These are phyloP conservation scores for Oeneis ivallda DNA, from an alignment of 2,888 invertebrate genomes.

Conservation along the genomic window DNA sequence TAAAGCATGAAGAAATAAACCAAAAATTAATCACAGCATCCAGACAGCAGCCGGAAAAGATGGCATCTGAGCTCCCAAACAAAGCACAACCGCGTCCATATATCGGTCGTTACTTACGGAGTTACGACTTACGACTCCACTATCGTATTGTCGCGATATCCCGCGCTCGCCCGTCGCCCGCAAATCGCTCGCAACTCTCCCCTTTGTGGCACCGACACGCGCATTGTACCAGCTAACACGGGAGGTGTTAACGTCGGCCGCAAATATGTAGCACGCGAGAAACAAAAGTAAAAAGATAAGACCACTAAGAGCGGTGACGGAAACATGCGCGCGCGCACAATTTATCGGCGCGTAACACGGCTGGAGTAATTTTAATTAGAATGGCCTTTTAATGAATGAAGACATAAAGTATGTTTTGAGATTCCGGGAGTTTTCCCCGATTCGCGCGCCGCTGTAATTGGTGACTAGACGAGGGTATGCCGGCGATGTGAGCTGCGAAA, in stretches of 20 bases:
- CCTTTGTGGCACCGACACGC: slow-evolving; percentile 48
- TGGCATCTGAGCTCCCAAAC: slow-evolving; percentile 46
- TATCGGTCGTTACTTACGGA: slow-evolving; percentile 42
- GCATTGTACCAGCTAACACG: slow-evolving; percentile 48
- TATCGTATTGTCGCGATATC: slow-evolving; percentile 48
- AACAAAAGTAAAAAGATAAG: slow-evolving; percentile 42
- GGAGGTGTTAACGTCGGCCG: slow-evolving; percentile 51
- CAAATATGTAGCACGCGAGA: slow-evolving; percentile 51
- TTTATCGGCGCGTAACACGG: slow-evolving; percentile 50
- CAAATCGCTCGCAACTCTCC: slow-evolving; percentile 46
- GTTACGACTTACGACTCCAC: slow-evolving; percentile 48
- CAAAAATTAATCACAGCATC: slow-evolving; percentile 21
- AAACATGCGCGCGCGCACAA: slow-evolving; percentile 47
- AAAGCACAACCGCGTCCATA: slow-evolving; percentile 46
- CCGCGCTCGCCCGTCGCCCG: slow-evolving; percentile 40
- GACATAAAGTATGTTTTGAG: slow-evolving; percentile 48
- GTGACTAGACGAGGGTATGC: slow-evolving; percentile 46
- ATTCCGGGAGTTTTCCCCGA: slow-evolving; percentile 44
- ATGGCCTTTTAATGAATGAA: slow-evolving; percentile 54
- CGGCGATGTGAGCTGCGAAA: slow-evolving; percentile 26
- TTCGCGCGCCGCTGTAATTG: slow-evolving; percentile 45
- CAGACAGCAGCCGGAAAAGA: slow-evolving; percentile 46
- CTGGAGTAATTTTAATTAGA: slow-evolving; percentile 55
- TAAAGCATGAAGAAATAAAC: slow-evolving; percentile 7
- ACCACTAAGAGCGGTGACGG: slow-evolving; percentile 25